Percentiles rank a stretch among this genome's conserved stretches.
phyloP scores from a whole-genome alignment of 1,140 invertebrate species.

The Sitobion miscanthi region DNA sequence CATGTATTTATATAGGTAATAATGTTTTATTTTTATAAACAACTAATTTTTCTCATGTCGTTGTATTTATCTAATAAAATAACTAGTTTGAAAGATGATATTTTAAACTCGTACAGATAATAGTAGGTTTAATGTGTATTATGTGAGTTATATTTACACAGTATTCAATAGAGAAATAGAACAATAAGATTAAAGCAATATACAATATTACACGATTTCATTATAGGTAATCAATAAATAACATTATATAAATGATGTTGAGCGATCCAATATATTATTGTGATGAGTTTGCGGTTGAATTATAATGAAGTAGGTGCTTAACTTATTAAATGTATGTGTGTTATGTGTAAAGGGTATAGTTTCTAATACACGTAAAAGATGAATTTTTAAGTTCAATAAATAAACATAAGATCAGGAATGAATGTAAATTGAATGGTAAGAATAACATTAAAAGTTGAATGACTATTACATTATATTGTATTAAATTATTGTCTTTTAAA shows the following conservation, averaged over 20 bases:
- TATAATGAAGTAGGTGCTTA: background rate
- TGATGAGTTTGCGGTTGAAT: background rate
- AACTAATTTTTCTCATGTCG: background rate
- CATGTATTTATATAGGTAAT: background rate
- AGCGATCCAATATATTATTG: background rate
- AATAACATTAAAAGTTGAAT: constrained; percentile 1
- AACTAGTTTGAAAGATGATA: background rate
- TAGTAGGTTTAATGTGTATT: background rate
- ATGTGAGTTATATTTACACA: background rate
- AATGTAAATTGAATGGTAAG: too few species aligned
- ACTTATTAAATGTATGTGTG: background rate
- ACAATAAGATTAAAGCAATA: background rate
- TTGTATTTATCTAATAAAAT: background rate
- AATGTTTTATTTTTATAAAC: background rate
- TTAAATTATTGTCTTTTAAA: constrained; percentile 44
- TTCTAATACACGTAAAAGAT: background rate
- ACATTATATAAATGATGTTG: background rate
- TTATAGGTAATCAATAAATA: background rate
- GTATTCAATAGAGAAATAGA: background rate
- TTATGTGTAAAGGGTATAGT: background rate
- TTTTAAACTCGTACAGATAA: background rate
- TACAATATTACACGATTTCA: background rate
- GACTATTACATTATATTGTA: background rate
- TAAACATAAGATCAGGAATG: too few species aligned
- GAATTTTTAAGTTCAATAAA: background rate